Evolutionary conservation across 1,140 invertebrate species (phyloP).

Genomic region (Meteorus sp.): DNA sequence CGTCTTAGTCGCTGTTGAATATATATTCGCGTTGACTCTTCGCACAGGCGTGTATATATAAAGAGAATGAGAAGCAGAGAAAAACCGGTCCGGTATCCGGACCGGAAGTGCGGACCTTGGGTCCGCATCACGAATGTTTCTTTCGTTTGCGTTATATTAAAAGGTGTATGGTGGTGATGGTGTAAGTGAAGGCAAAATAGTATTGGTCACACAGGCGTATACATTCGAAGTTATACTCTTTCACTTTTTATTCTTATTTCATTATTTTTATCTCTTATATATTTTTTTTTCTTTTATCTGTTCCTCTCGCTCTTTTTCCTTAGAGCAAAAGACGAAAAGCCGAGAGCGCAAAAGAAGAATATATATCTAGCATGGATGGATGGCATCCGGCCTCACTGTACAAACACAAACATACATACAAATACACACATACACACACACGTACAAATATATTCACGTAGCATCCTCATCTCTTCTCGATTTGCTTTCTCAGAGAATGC

Average conservation of each 20-base stretch:
- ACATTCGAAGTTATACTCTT: too few species aligned
- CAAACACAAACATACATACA: too few species aligned
- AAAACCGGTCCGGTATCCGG: slow-evolving; percentile 58
- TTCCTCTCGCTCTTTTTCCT: slow-evolving; percentile 27
- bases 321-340: slow-evolving; percentile 39
- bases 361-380: slow-evolving; percentile 48
- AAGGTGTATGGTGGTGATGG: slow-evolving; percentile 21
- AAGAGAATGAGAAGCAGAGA: slow-evolving; percentile 27
- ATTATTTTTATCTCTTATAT: slow-evolving; percentile 27
- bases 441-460: too few species aligned
- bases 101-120: slow-evolving; percentile 57
- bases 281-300: too few species aligned
- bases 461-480: slow-evolving; percentile 28
- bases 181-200: slow-evolving; percentile 10
- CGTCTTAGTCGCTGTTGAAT: too few species aligned
- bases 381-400: slow-evolving; percentile 54
- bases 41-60: neutral
- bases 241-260: slow-evolving; percentile 18
- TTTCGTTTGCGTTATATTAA: slow-evolving; percentile 10
- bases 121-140: slow-evolving; percentile 27
- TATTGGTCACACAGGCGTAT: too few species aligned
- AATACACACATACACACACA: too few species aligned
- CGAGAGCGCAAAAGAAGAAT: slow-evolving; percentile 46
- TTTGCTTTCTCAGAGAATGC: slow-evolving; percentile 39
- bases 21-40: slow-evolving; percentile 9